Conservation (phyloP, 2,797 vertebrate species). For the Trichosurus vulpecula region DNA sequence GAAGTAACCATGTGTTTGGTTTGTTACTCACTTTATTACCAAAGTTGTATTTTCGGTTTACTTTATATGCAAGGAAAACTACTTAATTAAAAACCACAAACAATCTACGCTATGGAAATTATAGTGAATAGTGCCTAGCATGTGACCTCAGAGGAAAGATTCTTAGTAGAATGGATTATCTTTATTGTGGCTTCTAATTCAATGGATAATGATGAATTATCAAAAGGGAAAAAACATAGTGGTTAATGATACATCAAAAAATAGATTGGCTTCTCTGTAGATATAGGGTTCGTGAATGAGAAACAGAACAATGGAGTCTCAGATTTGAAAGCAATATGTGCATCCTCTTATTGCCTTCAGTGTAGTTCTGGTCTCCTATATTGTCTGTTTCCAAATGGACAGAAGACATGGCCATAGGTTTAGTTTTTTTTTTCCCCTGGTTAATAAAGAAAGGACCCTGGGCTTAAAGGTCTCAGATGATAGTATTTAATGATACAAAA, state of each 20-base stretch:
- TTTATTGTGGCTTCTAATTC: slow-evolving; percentile 63
- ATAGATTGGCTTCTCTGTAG: slow-evolving; percentile 10
- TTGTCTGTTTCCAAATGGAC: not conserved
- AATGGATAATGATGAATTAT: not conserved
- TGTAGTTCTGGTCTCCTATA: slow-evolving; percentile 8
- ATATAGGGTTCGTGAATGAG: slow-evolving; percentile 6
- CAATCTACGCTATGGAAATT: slow-evolving; percentile 81
- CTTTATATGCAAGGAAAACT: slow-evolving; percentile 76
- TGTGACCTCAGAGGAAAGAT: slow-evolving; percentile 59
- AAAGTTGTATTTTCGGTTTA: slow-evolving; percentile 42
- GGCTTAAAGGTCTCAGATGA: not conserved
- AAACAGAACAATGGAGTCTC: not conserved
- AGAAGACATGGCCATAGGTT: not conserved
- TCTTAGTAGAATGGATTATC: slow-evolving; percentile 42
- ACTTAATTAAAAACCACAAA: slow-evolving; percentile 81
- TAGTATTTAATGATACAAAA: not conserved
- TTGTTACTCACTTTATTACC: slow-evolving; percentile 81
- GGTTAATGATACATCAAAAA: slow-evolving; percentile 43
- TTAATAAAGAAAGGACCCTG: not conserved
- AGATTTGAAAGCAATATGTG: slow-evolving; percentile 20
- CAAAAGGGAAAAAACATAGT: slow-evolving; percentile 30
- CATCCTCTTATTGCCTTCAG: not conserved
- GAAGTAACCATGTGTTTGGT: slow-evolving; percentile 59
- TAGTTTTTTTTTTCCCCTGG: not conserved
- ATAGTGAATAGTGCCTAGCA: slow-evolving; percentile 69